A percentile compares a stretch with the other conserved stretches of the same genome.
Conservation (phyloP, 2,888 invertebrate species). For the Melanostoma scalare region DNA sequence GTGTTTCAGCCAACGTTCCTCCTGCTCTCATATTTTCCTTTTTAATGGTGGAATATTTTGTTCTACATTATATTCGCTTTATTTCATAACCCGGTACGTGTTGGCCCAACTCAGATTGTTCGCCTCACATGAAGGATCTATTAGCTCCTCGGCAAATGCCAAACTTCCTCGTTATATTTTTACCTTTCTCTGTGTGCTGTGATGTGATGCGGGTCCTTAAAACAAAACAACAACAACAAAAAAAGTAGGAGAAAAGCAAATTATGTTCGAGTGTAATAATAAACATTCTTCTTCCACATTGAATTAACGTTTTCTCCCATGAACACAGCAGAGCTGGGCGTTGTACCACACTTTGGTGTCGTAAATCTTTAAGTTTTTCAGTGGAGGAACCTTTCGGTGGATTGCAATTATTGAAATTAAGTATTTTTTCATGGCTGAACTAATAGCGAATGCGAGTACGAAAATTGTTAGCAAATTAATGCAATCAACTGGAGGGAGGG, state of each 20-base stretch:
- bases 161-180: conserved; percentile 35
- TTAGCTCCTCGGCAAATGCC: conserved; percentile 25
- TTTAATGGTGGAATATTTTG: conserved; percentile 28
- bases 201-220: conserved; percentile 26
- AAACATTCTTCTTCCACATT: conserved; percentile 23
- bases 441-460: conserved; percentile 56
- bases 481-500: conserved; percentile 39
- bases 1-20: conserved; percentile 19
- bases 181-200: neutral
- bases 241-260: conserved; percentile 41
- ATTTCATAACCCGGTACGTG: conserved; percentile 42
- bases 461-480: conserved; percentile 62
- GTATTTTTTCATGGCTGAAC: conserved; percentile 58
- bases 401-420: conserved; percentile 71
- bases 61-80: conserved; percentile 46
- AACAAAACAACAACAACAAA: neutral
- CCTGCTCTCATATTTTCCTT: neutral
- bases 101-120: neutral
- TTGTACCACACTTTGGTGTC: conserved; percentile 31
- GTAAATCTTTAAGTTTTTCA: conserved; percentile 48
- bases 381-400: conserved; percentile 34
- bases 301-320: conserved; percentile 4
- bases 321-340: neutral
- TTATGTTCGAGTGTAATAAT: conserved; percentile 53
- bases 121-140: conserved; percentile 52